Base-by-base conservation (phyloP, 2,113 vertebrate genomes). In the Oncorhynchus keta region DNA sequence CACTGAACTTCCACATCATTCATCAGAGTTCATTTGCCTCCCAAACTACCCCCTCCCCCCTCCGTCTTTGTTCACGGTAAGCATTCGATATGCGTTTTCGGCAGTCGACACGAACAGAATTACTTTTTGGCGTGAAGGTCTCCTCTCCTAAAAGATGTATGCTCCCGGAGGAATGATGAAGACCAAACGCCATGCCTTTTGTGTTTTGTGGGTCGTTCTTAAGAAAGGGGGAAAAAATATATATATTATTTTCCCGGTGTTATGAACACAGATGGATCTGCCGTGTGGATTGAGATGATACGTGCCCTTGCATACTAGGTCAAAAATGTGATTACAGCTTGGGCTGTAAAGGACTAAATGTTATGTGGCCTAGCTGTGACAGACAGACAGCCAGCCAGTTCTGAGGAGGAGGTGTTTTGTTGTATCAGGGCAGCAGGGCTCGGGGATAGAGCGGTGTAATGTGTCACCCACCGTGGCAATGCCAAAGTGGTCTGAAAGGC, bases 11-110 rank as follows among this genome's bases (percentile, higher is more conserved):
- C 76, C 24, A 7, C 73, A 62, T 81, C 77, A 76, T 89, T 84
- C 66, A 78, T 88, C 83, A 85, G 80, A 78, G 79, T 79, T 68
- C 67, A 75, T 88, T 88, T 86, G 67, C 74, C 72, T 74, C 26
- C 57, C 66, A 68, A 75, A 84, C 74, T 75, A 72, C 59, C 75
- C 57, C 57, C 70, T 76, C 59, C 71, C 8, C 55, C 65, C 68
- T 39, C 76, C 30, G 55, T 4, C 30, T 75, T 70, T 71, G 77
- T 79, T 76, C 75, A 70, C 48, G 49, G 75, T 35, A 61, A 61
- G 81, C 59, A 62, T 88, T 89, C 77, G 61, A 78, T 85, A 79
- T 76, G 81, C 79, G 55, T 77, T 76, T 81, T 49, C 71, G 65
- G 30, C 35, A 45, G 62, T 77, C 51, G 28, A 70, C 78, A 51